Evolutionary conservation across 2,888 invertebrate genomes (phyloP), one percentile per base, ranked within the genome.

Genomic region (Acrocera orbiculus): DNA sequence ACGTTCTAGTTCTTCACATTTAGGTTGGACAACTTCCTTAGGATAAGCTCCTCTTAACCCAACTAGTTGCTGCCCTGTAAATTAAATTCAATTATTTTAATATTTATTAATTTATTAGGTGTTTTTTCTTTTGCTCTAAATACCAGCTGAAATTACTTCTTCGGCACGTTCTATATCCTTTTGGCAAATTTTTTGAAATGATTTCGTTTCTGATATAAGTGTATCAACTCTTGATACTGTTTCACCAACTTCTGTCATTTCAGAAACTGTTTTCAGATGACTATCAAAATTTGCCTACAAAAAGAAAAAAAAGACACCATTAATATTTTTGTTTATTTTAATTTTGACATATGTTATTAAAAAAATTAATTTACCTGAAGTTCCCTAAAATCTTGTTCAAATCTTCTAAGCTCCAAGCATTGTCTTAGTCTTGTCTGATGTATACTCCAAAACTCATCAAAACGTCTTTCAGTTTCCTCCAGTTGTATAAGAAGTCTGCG

Each of bases 381-480:
- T 56, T 90, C 83, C 52, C 86, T 76, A 58, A 95, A 95, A 54
- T 87, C 83, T 53, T 89, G 86, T 64, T 95, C 93, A 65, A 95
- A 96, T 48, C 82, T 75, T 48, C 93, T 69, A 51, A 95, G 70
- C 49, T 82, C 80, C 43, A 95, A 65, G 63, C 90, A 92, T 56
- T 90, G 85, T 49, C 81, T 76, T 52, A 95, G 65, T 50, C 86
- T 79, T 37, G 76, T 75, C 48, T 87, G 85, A 66, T 95, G 93
- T 49, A 80, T 77, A 36, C 75, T 73, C 93, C 93, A 95, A 63
- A 92, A 93, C 47, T 80, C 77, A 58, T 90, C 89, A 60, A 96
- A 93, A 43, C 86, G 83, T 48, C 76, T 71, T 62, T 89, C 86
- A 44, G 92, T 93, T 66, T 92, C 92, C 58, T 90, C 90, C 52